These are phyloP conservation scores for Odontamblyopus lacepedii DNA, from an alignment of 2,797 vertebrate species.

Conservation along the genomic window DNA sequence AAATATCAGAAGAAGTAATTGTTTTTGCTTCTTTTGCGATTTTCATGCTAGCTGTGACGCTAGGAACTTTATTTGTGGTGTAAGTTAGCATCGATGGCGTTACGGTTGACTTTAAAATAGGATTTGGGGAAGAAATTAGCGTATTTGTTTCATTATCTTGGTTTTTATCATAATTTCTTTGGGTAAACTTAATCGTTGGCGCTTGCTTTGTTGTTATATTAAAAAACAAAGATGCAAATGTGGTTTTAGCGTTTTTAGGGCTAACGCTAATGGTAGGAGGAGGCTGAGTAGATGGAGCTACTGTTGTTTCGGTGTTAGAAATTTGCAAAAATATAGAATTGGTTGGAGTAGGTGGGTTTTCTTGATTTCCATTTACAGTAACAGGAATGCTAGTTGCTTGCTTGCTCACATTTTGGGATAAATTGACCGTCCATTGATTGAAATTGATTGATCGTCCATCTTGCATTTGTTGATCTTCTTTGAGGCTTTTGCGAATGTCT, in stretches of 20 bases:
- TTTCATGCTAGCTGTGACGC: constrained; percentile 65
- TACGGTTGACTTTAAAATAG: constrained; percentile 22
- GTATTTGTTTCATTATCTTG: not conserved
- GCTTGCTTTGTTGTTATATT: not conserved
- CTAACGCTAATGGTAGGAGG: not conserved
- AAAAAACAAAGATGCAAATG: not conserved
- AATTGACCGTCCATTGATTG: too few species aligned
- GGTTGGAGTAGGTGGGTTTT: not conserved
- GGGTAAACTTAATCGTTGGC: not conserved
- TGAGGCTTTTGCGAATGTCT: constrained; percentile 60
- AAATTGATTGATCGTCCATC: not conserved
- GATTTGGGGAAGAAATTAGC: not conserved
- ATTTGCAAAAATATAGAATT: not conserved
- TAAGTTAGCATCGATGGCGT: constrained; percentile 12
- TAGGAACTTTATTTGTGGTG: constrained; percentile 32
- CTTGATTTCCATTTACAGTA: not conserved
- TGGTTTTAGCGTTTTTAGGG: not conserved
- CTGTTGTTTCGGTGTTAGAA: not conserved
- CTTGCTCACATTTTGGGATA: not conserved
- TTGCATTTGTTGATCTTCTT: constrained; percentile 37
- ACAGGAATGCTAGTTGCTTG: not conserved
- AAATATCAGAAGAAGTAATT: not conserved
- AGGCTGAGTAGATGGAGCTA: not conserved
- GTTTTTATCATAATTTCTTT: not conserved
- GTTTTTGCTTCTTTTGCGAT: constrained; percentile 32